Conservation (phyloP, 2,113 vertebrate species). For the Pan paniscus region DNA sequence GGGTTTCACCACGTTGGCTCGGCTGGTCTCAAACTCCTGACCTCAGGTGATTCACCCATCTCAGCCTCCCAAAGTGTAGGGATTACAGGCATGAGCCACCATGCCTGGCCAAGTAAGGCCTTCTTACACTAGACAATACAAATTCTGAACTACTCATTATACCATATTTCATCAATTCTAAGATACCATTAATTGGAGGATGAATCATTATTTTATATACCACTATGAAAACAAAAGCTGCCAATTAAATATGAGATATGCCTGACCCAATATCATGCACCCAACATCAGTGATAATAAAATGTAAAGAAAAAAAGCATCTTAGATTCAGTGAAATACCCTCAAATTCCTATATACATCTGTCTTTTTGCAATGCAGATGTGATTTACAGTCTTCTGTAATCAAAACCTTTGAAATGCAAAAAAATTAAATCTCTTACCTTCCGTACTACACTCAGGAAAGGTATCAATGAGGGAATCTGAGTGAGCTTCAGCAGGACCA, state of each 20-base stretch:
- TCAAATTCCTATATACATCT: not conserved
- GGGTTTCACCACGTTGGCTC: no score
- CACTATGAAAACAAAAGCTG: not conserved
- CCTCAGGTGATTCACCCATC: no score
- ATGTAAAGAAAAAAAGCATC: not conserved
- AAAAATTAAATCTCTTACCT: conserved; percentile 84
- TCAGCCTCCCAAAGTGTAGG: no score
- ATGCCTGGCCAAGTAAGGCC: not conserved
- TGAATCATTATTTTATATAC: not conserved
- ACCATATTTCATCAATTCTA: not conserved
- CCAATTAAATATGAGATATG: not conserved
- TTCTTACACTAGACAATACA: not conserved
- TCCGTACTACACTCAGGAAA: conserved; percentile 94
- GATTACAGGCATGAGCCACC: no score
- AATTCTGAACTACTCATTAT: not conserved
- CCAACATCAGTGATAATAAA: not conserved
- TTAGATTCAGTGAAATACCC: not conserved
- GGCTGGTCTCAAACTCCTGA: no score
- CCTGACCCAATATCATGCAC: not conserved
- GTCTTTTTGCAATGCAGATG: not conserved
- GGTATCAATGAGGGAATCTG: conserved; percentile 89
- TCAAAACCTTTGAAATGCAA: not conserved
- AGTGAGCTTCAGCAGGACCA: conserved; percentile 92
- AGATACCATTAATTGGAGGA: not conserved
- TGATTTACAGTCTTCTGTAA: not conserved